Conservation (phyloP, 2,888 invertebrate genomes). For the Camptogramma bilineatum region DNA sequence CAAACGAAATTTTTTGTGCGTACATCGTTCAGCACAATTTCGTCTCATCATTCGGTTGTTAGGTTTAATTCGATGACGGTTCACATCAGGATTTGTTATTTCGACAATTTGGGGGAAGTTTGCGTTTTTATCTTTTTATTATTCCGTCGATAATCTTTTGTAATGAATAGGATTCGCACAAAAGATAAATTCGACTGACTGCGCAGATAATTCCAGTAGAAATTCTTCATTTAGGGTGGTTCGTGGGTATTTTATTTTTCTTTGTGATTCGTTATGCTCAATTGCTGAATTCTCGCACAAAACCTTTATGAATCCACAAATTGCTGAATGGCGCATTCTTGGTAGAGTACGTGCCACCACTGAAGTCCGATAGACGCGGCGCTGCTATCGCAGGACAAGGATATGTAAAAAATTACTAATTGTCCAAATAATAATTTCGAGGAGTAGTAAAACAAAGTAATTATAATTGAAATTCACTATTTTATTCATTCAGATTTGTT, state of each 20-base stretch:
- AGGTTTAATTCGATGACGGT: background rate
- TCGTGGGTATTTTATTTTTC: conserved; percentile 8
- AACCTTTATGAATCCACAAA: background rate
- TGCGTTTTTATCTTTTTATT: conserved; percentile 4
- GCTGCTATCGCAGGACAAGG: too few relatives aligned
- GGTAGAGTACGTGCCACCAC: too few relatives aligned
- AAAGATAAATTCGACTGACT: conserved; percentile 11
- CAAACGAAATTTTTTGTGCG: background rate
- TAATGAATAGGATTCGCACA: conserved; percentile 14
- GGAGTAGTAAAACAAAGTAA: background rate
- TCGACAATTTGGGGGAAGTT: background rate
- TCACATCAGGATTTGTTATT: background rate
- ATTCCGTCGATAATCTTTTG: conserved; percentile 11
- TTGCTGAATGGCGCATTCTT: background rate
- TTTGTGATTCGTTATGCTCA: conserved; percentile 6
- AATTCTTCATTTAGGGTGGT: conserved; percentile 6
- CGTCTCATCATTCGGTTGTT: background rate
- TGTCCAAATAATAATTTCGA: background rate
- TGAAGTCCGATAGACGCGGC: too few relatives aligned
- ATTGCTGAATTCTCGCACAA: conserved; percentile 1
- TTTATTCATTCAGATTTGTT: conserved; percentile 56
- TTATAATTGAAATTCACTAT: conserved; percentile 44
- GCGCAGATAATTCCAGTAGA: background rate
- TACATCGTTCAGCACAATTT: background rate
- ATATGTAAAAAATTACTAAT: too few relatives aligned